Base-by-base conservation (phyloP, 2,797 vertebrate species). In the Lophius americanus region DNA sequence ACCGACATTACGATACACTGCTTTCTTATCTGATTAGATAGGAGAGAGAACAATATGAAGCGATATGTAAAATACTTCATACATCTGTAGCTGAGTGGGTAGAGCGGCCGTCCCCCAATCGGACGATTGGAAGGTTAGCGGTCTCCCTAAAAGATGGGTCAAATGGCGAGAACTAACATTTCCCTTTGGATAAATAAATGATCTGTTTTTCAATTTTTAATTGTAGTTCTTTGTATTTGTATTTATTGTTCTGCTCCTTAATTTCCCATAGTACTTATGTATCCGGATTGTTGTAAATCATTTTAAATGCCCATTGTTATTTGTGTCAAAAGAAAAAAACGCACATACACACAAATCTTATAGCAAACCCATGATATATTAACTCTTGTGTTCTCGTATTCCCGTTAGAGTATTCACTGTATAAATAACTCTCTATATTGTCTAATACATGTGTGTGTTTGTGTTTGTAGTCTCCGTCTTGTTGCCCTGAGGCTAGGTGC, bases 401-500 rank as follows among this genome's bases (percentile, higher is more conserved):
- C 32, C 51, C 39, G 68, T 62, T 1, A 32, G 33, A 70, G 43
- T 13, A 43, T 60, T 58, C 42, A 43, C 60, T 61, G 68, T 68
- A 64, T 39, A 46, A 78, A 77, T 68, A 72, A 54, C 67, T 39
- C 54, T 63, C 12, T 50, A 48, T 64, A 53, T 54, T 58, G 33
- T 53, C 49, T 51, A 37, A 68, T 76, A 41, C 12, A 13, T 49
- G 60, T 36, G 52, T 50, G 41, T 49, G 35, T 51, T 54, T 65
- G 60, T 64, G 73, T 57, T 55, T 44, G 52, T 41, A 51, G 50
- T 58, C 61, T 71, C 63, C 74, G 73, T 49, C 64, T 63, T 59
- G 41, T 3, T 55, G 75, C 80, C 87, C 84, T 47, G 66, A 76
- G 89, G 85, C 82, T 12, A 65, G 62, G 63, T 9, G 6, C 68